Conservation (phyloP, 2,113 vertebrate genomes). For the Ariopsis seemanni region DNA sequence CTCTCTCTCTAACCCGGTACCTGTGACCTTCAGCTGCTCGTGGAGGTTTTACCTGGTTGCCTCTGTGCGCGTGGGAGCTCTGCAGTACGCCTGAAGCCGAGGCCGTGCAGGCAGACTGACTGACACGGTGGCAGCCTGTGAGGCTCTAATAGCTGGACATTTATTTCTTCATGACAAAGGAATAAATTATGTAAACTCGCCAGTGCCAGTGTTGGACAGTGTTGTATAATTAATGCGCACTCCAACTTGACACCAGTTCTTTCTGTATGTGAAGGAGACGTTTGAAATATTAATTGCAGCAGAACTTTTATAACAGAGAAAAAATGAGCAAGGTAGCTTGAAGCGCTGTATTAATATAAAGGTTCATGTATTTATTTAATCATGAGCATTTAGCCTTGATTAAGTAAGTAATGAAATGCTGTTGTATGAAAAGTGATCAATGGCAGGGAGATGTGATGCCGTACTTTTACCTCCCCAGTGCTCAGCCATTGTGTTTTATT, state of each 20-base stretch:
- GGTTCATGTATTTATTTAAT: background rate
- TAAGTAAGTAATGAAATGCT: background rate
- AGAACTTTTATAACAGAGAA: conserved; percentile 36
- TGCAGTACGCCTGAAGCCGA: conserved; percentile 38
- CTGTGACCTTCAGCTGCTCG: conserved; percentile 17
- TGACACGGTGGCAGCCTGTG: conserved; percentile 56
- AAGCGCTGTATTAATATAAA: conserved; percentile 34
- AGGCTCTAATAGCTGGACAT: conserved; percentile 64
- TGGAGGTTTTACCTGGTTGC: conserved; percentile 16
- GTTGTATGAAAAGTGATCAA: background rate
- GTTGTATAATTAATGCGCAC: conserved; percentile 74
- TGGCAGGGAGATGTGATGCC: background rate
- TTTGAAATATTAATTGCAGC: conserved; percentile 70
- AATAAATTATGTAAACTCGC: conserved; percentile 72
- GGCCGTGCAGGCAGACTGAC: conserved; percentile 39
- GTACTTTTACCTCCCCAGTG: background rate
- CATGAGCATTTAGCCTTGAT: background rate
- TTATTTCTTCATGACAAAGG: conserved; percentile 62
- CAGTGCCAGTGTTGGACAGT: conserved; percentile 67
- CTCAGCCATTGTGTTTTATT: background rate
- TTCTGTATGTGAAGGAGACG: conserved; percentile 68
- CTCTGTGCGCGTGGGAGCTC: conserved; percentile 28
- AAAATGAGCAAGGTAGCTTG: conserved; percentile 23
- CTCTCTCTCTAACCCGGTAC: background rate
- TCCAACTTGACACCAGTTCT: conserved; percentile 74